Evolutionary conservation across 2,888 invertebrate genomes (phyloP), one percentile per base, ranked within the genome.

Genomic region (Lithosia quadra): DNA sequence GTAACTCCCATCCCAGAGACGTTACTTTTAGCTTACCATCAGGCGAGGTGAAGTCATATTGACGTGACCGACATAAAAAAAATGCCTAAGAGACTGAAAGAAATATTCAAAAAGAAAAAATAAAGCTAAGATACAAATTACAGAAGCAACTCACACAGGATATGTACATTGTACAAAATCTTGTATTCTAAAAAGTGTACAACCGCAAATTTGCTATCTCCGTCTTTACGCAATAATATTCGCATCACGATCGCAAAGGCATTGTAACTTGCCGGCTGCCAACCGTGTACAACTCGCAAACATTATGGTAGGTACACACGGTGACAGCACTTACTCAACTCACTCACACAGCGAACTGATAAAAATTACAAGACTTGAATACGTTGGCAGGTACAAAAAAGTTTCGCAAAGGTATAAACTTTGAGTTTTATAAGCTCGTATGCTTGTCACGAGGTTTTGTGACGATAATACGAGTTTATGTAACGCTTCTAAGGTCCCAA

Each of bases 331-430:
- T 60, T 21, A 53, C 36, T 63, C 56, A 57, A 60, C 60, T 67
- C 65, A 68, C 34, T 62, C n/a, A 53, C 57, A 24, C 55, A 49
- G 11, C 15, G 10, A 49, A 39, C 33, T 57, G 62, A 67, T 34
- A 56, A 64, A 79, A 79, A 77, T 72, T 67, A 79, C 74, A 67
- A 65, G 57, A 43, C 60, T 21, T 49, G 63, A 33, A 69, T 72
- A 75, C 64, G 67, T 72, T 74, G 68, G 64, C 65, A 63, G 70
- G 67, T 61, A 66, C 57, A 66, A 67, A 67, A 67, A 67, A 76
- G 39, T 80, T 72, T 3, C 3, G 43, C 55, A 73, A 68, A 74
- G 58, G 33, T 61, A 63, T 33, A 49, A 72, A 74, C 70, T 67
- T 62, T 65, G 33, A 28, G 61, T 36, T 58, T 56, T 61, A 66